Evolutionary conservation across 2,797 vertebrate genomes (phyloP).

Genomic region (Coccyzus lansbergi): DNA sequence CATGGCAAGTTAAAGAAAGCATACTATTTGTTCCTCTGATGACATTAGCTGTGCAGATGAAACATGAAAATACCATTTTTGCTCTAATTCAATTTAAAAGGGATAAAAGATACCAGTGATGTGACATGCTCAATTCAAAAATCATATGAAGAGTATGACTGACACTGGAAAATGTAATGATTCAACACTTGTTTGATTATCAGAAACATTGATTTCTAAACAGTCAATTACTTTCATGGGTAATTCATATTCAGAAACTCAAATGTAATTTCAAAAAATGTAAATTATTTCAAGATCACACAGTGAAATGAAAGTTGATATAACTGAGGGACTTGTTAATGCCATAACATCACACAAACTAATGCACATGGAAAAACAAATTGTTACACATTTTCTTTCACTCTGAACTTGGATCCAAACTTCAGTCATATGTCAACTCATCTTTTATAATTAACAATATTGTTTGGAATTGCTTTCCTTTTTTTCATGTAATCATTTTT

Average conservation of each 20-base stretch:
- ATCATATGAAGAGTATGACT: background rate
- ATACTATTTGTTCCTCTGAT: background rate
- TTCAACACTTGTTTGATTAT: constrained; percentile 49
- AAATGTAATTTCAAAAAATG: constrained; percentile 42
- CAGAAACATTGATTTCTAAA: constrained; percentile 54
- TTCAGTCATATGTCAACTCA: constrained; percentile 35
- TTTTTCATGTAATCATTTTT: constrained; percentile 28
- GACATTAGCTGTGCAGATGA: background rate
- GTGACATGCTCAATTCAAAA: background rate
- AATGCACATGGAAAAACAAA: constrained; percentile 62
- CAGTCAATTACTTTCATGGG: constrained; percentile 47
- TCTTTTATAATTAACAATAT: constrained; percentile 53
- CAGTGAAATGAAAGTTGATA: constrained; percentile 52
- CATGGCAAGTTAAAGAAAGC: background rate
- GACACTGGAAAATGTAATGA: constrained; percentile 22
- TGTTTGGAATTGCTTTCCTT: constrained; percentile 20
- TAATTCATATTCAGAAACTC: constrained; percentile 30
- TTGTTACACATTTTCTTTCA: constrained; percentile 40
- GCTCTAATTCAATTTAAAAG: constrained; percentile 10
- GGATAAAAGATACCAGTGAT: background rate
- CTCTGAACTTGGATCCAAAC: constrained; percentile 38
- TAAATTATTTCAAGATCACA: constrained; percentile 46
- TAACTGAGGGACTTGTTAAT: constrained; percentile 57
- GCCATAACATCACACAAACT: constrained; percentile 49
- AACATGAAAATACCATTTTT: constrained; percentile 5